phyloP scores from a whole-genome alignment of 2,888 invertebrate species.

The Melipona beecheii region DNA sequence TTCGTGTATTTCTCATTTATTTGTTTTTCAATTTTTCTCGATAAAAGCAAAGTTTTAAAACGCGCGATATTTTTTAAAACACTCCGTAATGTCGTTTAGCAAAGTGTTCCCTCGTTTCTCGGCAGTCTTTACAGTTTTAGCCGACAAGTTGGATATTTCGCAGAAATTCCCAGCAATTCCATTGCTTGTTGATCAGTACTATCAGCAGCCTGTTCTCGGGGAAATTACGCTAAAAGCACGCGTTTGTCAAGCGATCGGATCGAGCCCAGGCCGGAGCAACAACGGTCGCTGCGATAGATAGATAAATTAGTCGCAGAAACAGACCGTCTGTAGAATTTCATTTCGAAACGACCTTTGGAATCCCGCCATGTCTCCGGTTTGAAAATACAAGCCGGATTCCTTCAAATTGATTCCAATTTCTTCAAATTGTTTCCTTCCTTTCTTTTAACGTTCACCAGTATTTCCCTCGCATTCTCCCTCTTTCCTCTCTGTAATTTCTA shows the following conservation, averaged over 20 bases:
- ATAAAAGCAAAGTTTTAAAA: not conserved
- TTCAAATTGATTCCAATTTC: not conserved
- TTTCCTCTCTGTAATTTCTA: not conserved
- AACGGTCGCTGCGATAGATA: slow-evolving; percentile 21
- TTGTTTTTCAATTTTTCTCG: not conserved
- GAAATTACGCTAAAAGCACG: slow-evolving; percentile 25
- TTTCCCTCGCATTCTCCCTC: not conserved
- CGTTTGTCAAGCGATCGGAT: slow-evolving; percentile 34
- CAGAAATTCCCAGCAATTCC: slow-evolving; percentile 6
- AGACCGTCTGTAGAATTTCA: slow-evolving; percentile 37
- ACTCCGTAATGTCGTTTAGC: not conserved
- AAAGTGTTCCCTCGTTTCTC: not conserved
- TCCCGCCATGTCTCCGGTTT: not conserved
- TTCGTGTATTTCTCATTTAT: not conserved
- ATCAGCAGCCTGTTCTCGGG: slow-evolving; percentile 5
- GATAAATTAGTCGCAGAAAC: slow-evolving; percentile 46
- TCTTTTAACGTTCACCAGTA: not conserved
- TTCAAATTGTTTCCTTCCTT: not conserved
- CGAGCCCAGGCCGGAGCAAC: not conserved
- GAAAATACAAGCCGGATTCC: slow-evolving; percentile 36
- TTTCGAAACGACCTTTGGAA: slow-evolving; percentile 35
- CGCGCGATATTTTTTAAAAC: not conserved
- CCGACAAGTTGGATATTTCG: not conserved
- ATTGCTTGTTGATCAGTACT: slow-evolving; percentile 2
- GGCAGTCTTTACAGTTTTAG: not conserved